Evolutionary conservation across 2,888 invertebrate species (phyloP).

Genomic region (Notodonta ziczac): DNA sequence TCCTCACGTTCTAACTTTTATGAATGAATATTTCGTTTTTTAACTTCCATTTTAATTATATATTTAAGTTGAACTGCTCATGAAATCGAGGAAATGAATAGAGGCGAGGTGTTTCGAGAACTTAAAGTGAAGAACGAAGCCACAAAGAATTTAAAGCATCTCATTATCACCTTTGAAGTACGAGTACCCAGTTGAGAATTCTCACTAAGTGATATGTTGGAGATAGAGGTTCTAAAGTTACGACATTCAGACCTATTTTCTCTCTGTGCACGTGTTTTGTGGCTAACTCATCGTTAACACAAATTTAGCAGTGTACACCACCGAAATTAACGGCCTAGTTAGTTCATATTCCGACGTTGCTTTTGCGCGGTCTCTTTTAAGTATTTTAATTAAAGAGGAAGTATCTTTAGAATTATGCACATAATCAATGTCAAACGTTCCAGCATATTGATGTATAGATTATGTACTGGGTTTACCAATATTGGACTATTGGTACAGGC

Average conservation of each 20-base stretch:
- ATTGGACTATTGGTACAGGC: too few relatives aligned
- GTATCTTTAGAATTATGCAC: too few relatives aligned
- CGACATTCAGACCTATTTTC: not conserved
- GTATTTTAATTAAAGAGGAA: too few relatives aligned
- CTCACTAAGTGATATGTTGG: slow-evolving; percentile 1
- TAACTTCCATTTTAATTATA: slow-evolving; percentile 41
- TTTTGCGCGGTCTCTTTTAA: too few relatives aligned
- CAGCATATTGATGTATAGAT: too few relatives aligned
- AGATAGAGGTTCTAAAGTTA: not conserved
- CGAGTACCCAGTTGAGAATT: slow-evolving; percentile 8
- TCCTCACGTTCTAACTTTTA: slow-evolving; percentile 31
- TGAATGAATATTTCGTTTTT: slow-evolving; percentile 22
- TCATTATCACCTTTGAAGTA: slow-evolving; percentile 27
- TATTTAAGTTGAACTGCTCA: slow-evolving; percentile 13
- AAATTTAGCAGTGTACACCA: not conserved
- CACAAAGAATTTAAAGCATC: slow-evolving; percentile 22
- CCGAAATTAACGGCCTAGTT: not conserved
- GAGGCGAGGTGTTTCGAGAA: slow-evolving; percentile 19
- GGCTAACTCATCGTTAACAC: slow-evolving; percentile 1
- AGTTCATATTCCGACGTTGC: not conserved
- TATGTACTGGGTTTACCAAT: too few relatives aligned
- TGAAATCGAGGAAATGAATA: slow-evolving; percentile 11
- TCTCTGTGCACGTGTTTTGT: not conserved
- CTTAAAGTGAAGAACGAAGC: slow-evolving; percentile 16
- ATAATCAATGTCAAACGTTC: too few relatives aligned